Evolutionary conservation across 2,888 invertebrate species (phyloP).

Genomic region (Spodoptera littoralis): DNA sequence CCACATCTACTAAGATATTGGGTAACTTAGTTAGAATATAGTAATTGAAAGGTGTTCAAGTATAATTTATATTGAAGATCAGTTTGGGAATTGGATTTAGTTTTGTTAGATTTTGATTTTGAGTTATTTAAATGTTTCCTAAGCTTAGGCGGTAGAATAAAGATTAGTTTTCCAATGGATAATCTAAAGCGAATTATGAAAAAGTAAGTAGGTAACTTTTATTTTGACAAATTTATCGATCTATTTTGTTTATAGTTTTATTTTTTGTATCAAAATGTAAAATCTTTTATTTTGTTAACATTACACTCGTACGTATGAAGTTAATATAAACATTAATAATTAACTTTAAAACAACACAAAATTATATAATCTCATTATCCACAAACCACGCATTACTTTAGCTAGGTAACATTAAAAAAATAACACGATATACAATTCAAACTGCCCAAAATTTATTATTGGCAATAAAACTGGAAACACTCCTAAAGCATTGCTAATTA

Average conservation of each 20-base stretch:
- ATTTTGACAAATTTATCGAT: no score
- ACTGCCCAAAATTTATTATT: conserved; percentile 80
- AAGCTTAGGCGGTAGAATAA: no score
- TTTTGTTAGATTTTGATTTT: no score
- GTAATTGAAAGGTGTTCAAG: conserved; percentile 13
- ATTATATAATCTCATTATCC: not conserved
- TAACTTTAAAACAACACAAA: not conserved
- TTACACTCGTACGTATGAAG: no score
- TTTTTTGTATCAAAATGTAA: no score
- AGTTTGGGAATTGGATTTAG: no score
- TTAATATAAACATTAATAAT: not conserved
- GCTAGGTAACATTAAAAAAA: conserved; percentile 30
- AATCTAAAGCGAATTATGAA: no score
- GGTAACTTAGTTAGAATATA: conserved; percentile 38
- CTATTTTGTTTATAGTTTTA: no score
- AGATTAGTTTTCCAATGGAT: no score
- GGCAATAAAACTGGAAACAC: conserved; percentile 83
- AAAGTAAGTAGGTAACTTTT: no score
- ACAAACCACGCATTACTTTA: not conserved
- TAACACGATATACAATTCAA: conserved; percentile 61
- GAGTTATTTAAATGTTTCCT: no score
- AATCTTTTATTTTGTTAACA: no score
- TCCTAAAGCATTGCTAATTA: conserved; percentile 87
- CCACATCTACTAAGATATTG: conserved; percentile 36
- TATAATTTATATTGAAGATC: not conserved